phyloP scores from a whole-genome alignment of 2,113 vertebrate species.

The Pseudolaguvia tuberculata region DNA sequence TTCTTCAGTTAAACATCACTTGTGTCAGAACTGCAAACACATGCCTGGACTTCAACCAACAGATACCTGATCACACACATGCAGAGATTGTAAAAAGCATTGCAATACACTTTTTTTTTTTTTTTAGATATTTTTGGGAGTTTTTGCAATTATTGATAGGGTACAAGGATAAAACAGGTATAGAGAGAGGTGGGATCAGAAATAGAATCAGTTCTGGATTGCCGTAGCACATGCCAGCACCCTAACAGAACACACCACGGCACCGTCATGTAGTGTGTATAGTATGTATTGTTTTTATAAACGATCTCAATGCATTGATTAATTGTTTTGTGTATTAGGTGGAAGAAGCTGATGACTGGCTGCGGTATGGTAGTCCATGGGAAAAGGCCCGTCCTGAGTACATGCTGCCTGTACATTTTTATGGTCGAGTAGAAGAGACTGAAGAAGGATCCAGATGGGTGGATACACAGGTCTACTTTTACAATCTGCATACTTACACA shows the following conservation, averaged over 20 bases:
- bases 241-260: too few species aligned
- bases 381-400: conserved; percentile 93
- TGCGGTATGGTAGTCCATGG: conserved; percentile 93
- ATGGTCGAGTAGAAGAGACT: conserved; percentile 78
- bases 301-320: not conserved
- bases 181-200: too few species aligned
- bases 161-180: too few species aligned
- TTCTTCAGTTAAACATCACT: conserved; percentile 5
- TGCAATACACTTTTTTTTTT: not conserved
- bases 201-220: too few species aligned
- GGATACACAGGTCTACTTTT: conserved; percentile 79
- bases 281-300: too few species aligned
- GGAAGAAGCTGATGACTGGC: conserved; percentile 95
- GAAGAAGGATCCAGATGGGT: conserved; percentile 76
- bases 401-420: conserved; percentile 94
- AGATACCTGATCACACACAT: not conserved
- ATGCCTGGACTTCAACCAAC: conserved; percentile 37
- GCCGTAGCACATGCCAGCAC: too few species aligned
- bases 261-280: too few species aligned
- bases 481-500: not conserved
- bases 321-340: conserved; percentile 67
- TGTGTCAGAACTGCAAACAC: conserved; percentile 17
- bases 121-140: too few species aligned
- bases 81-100: not conserved
- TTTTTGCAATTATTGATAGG: not conserved